Conservation (phyloP, 2,797 vertebrate genomes). For the Pangasius djambal region DNA sequence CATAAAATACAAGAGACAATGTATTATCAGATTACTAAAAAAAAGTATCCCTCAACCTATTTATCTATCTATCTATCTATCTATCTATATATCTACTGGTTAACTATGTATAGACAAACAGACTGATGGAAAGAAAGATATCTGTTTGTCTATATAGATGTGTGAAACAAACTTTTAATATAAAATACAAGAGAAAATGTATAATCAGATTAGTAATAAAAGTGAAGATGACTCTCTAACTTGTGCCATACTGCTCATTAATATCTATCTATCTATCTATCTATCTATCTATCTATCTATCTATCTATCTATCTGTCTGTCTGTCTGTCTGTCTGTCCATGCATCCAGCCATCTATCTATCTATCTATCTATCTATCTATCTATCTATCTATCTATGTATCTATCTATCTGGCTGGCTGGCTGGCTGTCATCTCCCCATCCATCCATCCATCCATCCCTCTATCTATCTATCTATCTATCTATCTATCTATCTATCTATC, state of each 20-base stretch:
- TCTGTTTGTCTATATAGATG: not conserved
- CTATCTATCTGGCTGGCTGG: not conserved
- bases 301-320: not conserved
- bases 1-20: no score
- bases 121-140: not conserved
- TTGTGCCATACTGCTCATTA: not conserved
- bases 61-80: not conserved
- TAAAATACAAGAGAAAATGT: not conserved
- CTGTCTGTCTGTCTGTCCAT: no score
- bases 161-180: not conserved
- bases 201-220: not conserved
- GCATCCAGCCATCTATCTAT: not conserved
- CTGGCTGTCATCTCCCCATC: no score
- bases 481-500: not conserved
- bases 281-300: not conserved
- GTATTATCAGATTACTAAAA: no score
- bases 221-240: not conserved
- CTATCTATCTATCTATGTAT: not conserved
- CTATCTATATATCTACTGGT: not conserved
- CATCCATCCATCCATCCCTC: not conserved
- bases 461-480: not conserved
- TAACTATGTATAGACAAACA: not conserved
- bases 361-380: not conserved
- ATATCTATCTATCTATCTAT: not conserved
- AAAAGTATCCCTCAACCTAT: not conserved